These are phyloP conservation scores for Astreopora myriophthalma DNA, from an alignment of 64 coral and sea anemone species.

Conservation along the genomic window DNA sequence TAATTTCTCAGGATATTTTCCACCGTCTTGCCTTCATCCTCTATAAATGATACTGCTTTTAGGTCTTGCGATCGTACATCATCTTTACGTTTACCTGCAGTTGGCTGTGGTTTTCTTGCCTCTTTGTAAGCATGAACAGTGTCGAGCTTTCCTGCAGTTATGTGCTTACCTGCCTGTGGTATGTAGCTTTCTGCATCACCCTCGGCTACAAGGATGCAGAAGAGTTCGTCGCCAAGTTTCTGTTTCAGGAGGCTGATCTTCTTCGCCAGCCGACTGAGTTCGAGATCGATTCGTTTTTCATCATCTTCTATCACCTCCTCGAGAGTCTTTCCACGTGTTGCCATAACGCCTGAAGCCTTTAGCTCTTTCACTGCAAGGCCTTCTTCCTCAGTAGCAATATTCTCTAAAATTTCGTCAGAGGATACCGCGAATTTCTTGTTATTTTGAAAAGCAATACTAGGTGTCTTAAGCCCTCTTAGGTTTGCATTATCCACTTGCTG, in stretches of 20 bases:
- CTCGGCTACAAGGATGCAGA: background rate
- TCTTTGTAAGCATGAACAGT: background rate
- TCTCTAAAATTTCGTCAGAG: background rate
- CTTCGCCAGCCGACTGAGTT: background rate
- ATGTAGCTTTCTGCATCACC: background rate
- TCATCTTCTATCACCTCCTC: constrained; percentile 33
- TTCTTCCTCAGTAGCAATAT: background rate
- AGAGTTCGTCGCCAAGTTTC: constrained; percentile 40
- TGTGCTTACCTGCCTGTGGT: background rate
- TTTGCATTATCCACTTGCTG: background rate
- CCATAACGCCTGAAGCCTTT: background rate
- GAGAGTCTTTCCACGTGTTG: constrained; percentile 40
- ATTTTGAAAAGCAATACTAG: constrained; percentile 32
- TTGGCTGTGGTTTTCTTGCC: background rate
- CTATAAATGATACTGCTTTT: background rate
- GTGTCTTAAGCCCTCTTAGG: background rate
- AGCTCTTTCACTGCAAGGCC: background rate
- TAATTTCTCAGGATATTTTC: constrained; percentile 40
- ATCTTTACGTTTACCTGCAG: background rate
- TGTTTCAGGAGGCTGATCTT: constrained; percentile 1
- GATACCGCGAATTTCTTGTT: background rate
- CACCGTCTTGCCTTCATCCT: background rate
- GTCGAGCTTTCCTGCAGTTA: background rate
- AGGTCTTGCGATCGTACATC: background rate
- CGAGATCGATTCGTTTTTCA: constrained; percentile 34